Percentiles rank a stretch among this genome's conserved stretches.
Conservation (phyloP, 2,888 invertebrate genomes). For the Lottia scabra region DNA sequence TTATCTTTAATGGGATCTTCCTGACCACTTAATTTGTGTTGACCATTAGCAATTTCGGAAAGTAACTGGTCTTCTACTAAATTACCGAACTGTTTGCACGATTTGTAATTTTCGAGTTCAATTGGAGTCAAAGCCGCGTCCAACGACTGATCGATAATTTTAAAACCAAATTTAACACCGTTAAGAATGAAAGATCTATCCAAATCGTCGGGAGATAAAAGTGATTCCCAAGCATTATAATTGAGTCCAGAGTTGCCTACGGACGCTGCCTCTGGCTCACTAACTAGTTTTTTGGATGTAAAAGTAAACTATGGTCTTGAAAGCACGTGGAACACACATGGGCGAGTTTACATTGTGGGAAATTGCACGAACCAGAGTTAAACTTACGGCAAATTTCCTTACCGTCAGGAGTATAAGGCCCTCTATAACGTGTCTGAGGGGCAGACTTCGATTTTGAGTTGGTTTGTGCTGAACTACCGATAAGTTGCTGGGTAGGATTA, state of each 20-base stretch:
- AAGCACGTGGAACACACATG: neutral
- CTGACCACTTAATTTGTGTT: neutral
- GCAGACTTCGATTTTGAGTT: too few relatives aligned
- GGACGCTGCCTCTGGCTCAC: neutral
- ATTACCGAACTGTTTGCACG: neutral
- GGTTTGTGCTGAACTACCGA: too few relatives aligned
- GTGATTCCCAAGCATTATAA: neutral
- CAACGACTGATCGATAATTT: neutral
- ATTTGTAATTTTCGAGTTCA: neutral
- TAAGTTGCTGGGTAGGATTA: too few relatives aligned
- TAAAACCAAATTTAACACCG: neutral
- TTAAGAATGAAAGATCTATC: neutral
- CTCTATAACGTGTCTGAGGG: neutral
- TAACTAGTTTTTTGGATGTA: conserved; percentile 6
- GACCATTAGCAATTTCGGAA: neutral
- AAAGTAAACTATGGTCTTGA: neutral
- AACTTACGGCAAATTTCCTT: neutral
- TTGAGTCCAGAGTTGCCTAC: neutral
- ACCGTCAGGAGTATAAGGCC: conserved; percentile 13
- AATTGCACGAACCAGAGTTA: neutral
- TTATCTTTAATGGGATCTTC: neutral
- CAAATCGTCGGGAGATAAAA: neutral
- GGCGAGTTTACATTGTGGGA: neutral
- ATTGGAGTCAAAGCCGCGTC: neutral
- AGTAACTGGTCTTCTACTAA: neutral